Conservation (phyloP, 2,797 vertebrate genomes). For the Dromococcyx pavoninus region DNA sequence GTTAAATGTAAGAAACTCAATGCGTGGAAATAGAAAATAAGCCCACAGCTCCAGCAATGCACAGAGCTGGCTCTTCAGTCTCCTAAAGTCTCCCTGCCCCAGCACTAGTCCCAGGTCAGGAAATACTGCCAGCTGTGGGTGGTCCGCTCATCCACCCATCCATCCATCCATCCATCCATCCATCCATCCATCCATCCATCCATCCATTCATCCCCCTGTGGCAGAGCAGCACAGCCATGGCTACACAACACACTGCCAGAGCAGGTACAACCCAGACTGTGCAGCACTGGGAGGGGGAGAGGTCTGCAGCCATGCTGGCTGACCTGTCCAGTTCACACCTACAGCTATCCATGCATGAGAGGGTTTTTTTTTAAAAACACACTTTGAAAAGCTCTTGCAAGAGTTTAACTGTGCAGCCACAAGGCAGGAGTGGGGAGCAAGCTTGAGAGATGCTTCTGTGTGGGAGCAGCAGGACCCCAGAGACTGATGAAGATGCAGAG, state of each 20-base stretch:
- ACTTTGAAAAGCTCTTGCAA: not conserved
- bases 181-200: not conserved
- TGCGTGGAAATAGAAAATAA: not conserved
- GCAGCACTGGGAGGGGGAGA: not conserved
- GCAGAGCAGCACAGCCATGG: fast-evolving
- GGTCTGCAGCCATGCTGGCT: not conserved
- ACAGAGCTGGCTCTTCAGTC: not conserved
- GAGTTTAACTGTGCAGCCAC: not conserved
- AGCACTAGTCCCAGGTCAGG: not conserved
- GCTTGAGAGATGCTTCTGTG: not conserved
- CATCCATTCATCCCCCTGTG: no score
- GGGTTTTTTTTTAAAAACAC: not conserved
- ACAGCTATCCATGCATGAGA: not conserved
- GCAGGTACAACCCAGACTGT: not conserved
- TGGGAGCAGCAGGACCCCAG: not conserved
- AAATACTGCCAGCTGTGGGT: not conserved
- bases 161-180: not conserved
- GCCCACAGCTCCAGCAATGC: not conserved
- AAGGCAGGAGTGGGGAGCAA: not conserved
- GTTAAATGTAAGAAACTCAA: not conserved
- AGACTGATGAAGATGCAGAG: not conserved
- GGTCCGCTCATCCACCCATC: fast-evolving
- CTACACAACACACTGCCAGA: not conserved
- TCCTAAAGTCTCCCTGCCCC: not conserved
- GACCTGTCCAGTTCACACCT: not conserved